Evolutionary conservation across 2,797 vertebrate species (phyloP), one percentile per base, ranked within the genome.

Genomic region (Eulemur mongoz): DNA sequence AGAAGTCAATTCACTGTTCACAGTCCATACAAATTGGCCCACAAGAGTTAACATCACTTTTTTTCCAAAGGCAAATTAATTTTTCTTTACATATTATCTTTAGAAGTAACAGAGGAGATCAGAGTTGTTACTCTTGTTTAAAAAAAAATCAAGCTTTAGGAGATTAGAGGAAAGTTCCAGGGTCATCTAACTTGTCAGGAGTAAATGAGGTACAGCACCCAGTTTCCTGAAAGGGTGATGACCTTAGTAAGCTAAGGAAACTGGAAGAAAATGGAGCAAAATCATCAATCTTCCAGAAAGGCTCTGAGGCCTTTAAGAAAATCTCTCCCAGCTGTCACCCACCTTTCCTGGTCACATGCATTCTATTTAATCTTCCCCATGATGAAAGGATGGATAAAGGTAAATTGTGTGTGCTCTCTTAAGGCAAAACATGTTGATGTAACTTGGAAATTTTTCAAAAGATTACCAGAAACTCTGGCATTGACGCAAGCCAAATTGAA

Each of bases 281-380:
- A 67, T 35, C 17, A 67, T 85, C 79, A 59, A 87, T 91, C 96
- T 95, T 95, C 89, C 32, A 35, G 72, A 95, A 93, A 61, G 57
- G 54, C 80, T 81, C 45, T 35, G 32, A 88, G 65, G 48, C 5
- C 83, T 57, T 35, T 52, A 45, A 52, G 69, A 83, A 86, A 93
- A 88, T 93, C 70, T 95, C 70, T 95, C 38, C 79, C 97, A 97
- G 94, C 89, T 94, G 38, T 89, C 89, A 65, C 35, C 38, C 38
- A 82, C 43, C 35, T 81, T 83, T 83, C 59, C 78, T 61, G 80
- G 5, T 35, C 76, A 91, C 35, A 32, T 7, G 61, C 35, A 6
- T 75, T 93, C 59, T 57, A 38, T 91, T 59, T 87, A 70, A 48
- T 52, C 84, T 88, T 84, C 52, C 30, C 27, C 73, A 63, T 27